Evolutionary conservation across 2,888 invertebrate species (phyloP), one percentile per base, ranked within the genome.

Genomic region (Apamea sordens): DNA sequence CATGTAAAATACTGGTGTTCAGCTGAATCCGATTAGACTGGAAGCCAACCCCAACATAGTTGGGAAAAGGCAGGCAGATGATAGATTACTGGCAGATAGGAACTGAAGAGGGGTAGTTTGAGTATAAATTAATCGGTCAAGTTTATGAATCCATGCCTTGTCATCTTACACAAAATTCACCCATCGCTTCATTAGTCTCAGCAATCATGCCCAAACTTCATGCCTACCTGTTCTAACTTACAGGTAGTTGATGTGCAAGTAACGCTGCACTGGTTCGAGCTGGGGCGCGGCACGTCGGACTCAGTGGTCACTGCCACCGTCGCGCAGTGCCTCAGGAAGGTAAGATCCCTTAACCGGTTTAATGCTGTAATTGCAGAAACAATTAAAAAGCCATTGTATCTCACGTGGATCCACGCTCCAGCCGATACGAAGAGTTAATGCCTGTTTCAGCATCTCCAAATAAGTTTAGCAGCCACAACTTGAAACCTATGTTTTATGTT

Each of bases 301-400:
- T 98, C 99, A 0, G 98, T 99, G 91, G 94, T 99, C 70, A 96
- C 98, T 79, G 98, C 99, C 0, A 97, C 98, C 21, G 98, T 98
- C 1, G 97, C 98, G 2, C 98, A 99, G 90, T 98, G 99, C 91
- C 96, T 99, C 1, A 97, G 98, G 90, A 98, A 98, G 97, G 98
- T 99, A 92, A 71, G 36, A 21, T 7, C 32, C 18, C 28, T n/a
- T 11, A n/a, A 59, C 11, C 11, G 24, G 10, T n/a, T 11, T 2
- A 59, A 59, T 59, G n/a, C n/a, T 24, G 24, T 24, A 56, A 21
- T 50, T 18, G 21, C 2, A 21, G 21, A 50, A 18, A 50, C 50
- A 56, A 11, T 24, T 10, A 56, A 56, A 24, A 56, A 24, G 21
- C 21, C 21, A 53, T 53, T 53, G 21, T 50, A 3, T 24, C 53